Evolutionary conservation across 2,888 invertebrate genomes (phyloP), one percentile per base, ranked within the genome.

Genomic region (Rhaphigaster nebulosa): DNA sequence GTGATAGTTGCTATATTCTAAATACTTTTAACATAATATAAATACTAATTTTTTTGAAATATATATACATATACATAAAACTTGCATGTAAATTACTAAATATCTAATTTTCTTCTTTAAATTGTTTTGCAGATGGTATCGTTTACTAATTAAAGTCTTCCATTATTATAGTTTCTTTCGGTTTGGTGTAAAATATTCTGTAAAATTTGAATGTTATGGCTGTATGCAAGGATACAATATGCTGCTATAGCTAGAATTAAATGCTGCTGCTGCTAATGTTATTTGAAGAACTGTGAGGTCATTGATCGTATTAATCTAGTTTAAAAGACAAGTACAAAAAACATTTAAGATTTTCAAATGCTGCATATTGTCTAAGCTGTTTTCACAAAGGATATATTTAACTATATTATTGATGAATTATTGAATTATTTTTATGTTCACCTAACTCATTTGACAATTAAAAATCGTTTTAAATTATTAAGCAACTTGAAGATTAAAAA

Each of bases 1-100:
- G 88, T 88, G 88, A 88, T 88, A 88, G 88, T 54, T 88, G 60
- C 88, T 88, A 88, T 88, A 88, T 88, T 88, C 88, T 88, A 88
- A 88, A 88, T 38, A 88, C 56, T 60, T 38, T 88, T 41, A 56
- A 54, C 23, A 65, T 56, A 88, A 88, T 54, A 88, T 70, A 70
- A 70, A 34, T 70, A 70, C 18, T 70, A 70, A 70, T 70, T 70
- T 70, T 65, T 70, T 70, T 70, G 70, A 70, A 70, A 70, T 70
- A 70, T 70, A 70, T 70, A 70, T 70, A 70, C 70, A 70, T 34
- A 70, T 70, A 70, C 20, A 34, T 70, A 70, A 70, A 70, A 70
- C 70, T 34, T 70, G 70, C 70, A 70, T 70, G 70, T 70, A 70
- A 70, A 70, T 70, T 65, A 29, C 29, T 18, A 70, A 70, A 34